Base-by-base conservation (phyloP, 2,113 vertebrate species). In the Triplophysa siluroides region DNA sequence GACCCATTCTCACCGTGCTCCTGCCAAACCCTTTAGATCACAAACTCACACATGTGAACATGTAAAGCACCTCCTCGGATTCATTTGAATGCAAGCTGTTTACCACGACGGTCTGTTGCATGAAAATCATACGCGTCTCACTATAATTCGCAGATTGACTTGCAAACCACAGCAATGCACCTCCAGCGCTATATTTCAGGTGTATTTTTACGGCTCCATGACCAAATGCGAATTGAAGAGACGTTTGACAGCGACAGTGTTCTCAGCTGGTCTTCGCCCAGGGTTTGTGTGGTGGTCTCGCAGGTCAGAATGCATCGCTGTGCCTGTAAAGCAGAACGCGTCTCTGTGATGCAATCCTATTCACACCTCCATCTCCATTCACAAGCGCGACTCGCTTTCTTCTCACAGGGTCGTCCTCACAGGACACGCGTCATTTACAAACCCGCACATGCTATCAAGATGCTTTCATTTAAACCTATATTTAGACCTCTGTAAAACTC, bases 11-110 rank as follows among this genome's bases (percentile, higher is more conserved):
- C 77, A 85, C 85, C 83, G 81, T 87, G 88, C 90, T 86, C 82
- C 80, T 88, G 85, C 87, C 85, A 88, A 79, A 82, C 79, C 85
- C 87, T 83, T 90, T 83, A 87, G 85, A 85, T 80, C 88, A 85
- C 81, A 62, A 69, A 70, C 67, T 66, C 73, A 70, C 64, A 70
- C 61, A 62, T 45, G 4, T n/a, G 26, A n/a, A 13, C 61, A 50
- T 19, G 62, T 43, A 33, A 3, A 68, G 52, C 67, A 12, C 24
- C 52, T 72, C 73, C 52, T 72, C 73, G 45, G 19, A 72, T 61
- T 81, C 67, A 81, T 11, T 21, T 52, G 5, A 66, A 5, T 14
- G 8, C 29, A 19, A 33, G 64, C 61, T 47, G 69, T 83, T 76
- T 38, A 65, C 76, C 68, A 83, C 68, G 18, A 64, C 65, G 56